phyloP scores from a whole-genome alignment of 1,140 invertebrate species.

The Temnothorax longispinosus region DNA sequence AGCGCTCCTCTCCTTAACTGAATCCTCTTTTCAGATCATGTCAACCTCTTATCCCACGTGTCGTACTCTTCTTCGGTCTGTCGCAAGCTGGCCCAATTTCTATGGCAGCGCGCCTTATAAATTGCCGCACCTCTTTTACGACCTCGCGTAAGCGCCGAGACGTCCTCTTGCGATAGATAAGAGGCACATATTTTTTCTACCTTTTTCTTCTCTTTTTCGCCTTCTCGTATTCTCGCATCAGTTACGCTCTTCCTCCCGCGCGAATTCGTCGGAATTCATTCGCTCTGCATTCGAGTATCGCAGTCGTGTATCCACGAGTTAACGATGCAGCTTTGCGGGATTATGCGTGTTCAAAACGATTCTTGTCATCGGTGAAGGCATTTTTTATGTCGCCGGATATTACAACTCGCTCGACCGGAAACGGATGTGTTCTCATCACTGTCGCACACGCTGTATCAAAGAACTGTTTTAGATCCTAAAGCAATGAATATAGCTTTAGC shows the following conservation, averaged over 20 bases:
- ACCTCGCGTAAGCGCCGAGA: constrained; percentile 61
- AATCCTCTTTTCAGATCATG: background rate
- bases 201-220: background rate
- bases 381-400: constrained; percentile 16
- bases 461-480: background rate
- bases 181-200: constrained; percentile 16
- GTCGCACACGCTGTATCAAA: background rate
- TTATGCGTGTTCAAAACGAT: constrained; percentile 49
- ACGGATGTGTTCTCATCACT: background rate
- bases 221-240: background rate
- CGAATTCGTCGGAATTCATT: constrained; percentile 20
- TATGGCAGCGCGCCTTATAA: constrained; percentile 67
- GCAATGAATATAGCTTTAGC: too few species aligned
- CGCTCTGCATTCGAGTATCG: constrained; percentile 28
- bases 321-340: background rate
- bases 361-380: background rate
- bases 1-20: background rate
- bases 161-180: constrained; percentile 55
- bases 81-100: constrained; percentile 72
- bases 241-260: background rate
- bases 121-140: constrained; percentile 69
- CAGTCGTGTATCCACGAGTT: background rate
- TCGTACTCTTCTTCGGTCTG: constrained; percentile 47
- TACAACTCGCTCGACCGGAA: background rate
- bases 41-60: background rate